Percentiles rank a stretch among this genome's conserved stretches.
Evolutionary conservation across 2,113 vertebrate species (phyloP).

Genomic region (Garra rufa): DNA sequence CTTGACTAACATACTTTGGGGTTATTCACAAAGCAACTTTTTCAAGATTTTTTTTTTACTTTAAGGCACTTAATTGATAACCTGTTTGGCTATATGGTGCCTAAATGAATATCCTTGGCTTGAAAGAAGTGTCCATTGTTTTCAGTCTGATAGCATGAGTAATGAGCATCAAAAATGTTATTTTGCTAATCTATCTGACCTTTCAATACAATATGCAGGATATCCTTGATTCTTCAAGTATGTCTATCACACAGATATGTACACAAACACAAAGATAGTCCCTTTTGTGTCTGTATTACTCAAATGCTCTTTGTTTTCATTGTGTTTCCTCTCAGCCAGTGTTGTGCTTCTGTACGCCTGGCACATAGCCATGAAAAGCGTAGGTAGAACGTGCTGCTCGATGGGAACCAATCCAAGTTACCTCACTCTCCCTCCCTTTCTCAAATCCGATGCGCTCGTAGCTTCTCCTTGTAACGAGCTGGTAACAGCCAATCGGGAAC

Average conservation of each 20-base stretch:
- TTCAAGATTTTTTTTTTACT: constrained; percentile 37
- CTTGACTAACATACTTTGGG: not conserved
- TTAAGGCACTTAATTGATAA: constrained; percentile 66
- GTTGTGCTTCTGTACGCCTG: constrained; percentile 35
- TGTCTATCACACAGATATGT: constrained; percentile 4
- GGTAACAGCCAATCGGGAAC: not conserved
- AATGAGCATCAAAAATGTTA: not conserved
- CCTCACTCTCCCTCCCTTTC: constrained; percentile 10
- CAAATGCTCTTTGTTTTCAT: not conserved
- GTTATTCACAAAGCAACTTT: not conserved
- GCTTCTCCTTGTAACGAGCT: not conserved
- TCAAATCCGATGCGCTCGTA: not conserved
- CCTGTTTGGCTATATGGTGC: constrained; percentile 41
- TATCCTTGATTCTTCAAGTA: constrained; percentile 12
- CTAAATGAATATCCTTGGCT: constrained; percentile 51
- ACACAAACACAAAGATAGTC: not conserved
- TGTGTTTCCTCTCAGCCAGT: not conserved
- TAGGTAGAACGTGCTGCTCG: not conserved
- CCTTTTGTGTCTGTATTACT: not conserved
- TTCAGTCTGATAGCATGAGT: constrained; percentile 18
- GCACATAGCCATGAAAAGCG: constrained; percentile 25
- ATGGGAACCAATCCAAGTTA: constrained; percentile 43
- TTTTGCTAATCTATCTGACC: not conserved
- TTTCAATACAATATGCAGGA: not conserved
- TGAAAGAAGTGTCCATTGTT: constrained; percentile 12